A percentile compares a stretch with the other conserved stretches of the same genome.
Evolutionary conservation across 2,113 vertebrate genomes (phyloP).

Genomic region (Paedocypris sp.): DNA sequence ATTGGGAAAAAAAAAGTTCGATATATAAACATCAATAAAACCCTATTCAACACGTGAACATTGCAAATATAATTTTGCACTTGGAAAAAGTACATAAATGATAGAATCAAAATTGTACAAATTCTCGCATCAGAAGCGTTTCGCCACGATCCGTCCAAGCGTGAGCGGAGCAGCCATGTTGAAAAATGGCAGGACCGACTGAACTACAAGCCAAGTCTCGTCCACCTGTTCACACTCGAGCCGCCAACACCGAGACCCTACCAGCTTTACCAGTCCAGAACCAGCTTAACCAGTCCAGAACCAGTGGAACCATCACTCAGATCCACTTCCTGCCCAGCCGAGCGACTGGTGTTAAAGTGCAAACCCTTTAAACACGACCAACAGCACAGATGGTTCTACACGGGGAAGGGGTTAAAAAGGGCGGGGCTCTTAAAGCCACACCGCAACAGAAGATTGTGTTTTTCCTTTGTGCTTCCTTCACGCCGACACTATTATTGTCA

Average conservation of each 20-base stretch:
- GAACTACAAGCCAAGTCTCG: slow-evolving; percentile 1
- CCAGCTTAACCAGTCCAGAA: no score
- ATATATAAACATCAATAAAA: no score
- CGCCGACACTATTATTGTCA: background rate
- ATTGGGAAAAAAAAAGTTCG: no score
- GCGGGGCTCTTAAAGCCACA: slow-evolving; percentile 32
- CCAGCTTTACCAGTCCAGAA: background rate
- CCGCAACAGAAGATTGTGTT: slow-evolving; percentile 1
- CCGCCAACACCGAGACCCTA: background rate
- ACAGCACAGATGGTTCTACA: slow-evolving; percentile 36
- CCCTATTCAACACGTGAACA: no score
- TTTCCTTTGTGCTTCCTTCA: background rate
- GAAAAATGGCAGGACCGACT: background rate
- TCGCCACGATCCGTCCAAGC: background rate
- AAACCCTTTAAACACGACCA: background rate
- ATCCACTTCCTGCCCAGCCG: no score
- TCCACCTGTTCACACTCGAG: background rate
- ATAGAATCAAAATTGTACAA: no score
- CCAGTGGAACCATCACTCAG: no score
- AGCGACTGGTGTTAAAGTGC: no score
- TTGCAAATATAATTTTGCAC: no score
- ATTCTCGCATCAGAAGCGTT: background rate
- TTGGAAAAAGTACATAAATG: no score
- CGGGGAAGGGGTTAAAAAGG: slow-evolving; percentile 21
- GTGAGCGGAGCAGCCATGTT: background rate